Conservation (phyloP, 2,797 vertebrate genomes). For the Sebastes miniatus region DNA sequence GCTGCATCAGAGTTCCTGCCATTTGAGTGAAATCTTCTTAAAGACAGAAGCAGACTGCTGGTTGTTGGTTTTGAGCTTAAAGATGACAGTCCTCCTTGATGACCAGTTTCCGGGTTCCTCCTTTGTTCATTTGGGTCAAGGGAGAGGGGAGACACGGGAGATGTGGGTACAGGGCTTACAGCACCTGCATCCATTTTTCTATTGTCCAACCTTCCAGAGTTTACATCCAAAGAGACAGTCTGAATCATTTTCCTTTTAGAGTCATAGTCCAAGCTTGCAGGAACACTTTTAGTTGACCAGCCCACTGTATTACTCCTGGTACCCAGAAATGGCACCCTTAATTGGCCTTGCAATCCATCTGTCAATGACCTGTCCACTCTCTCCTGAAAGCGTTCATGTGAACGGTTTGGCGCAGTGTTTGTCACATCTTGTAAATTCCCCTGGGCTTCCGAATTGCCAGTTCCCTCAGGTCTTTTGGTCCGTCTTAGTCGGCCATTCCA, state of each 20-base stretch:
- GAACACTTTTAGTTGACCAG: constrained; percentile 70
- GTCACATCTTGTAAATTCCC: constrained; percentile 46
- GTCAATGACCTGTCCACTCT: constrained; percentile 36
- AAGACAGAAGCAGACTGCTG: constrained; percentile 79
- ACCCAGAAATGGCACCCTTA: constrained; percentile 41
- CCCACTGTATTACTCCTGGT: constrained; percentile 57
- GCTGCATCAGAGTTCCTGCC: constrained; percentile 36
- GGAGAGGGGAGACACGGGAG: constrained; percentile 33
- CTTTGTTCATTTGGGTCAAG: constrained; percentile 46
- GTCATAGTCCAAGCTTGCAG: constrained; percentile 50
- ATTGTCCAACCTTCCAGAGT: constrained; percentile 38
- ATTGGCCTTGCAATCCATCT: constrained; percentile 24
- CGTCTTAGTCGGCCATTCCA: constrained; percentile 71
- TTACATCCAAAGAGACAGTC: constrained; percentile 61
- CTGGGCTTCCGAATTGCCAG: constrained; percentile 38
- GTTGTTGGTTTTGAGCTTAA: constrained; percentile 77
- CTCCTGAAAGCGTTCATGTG: constrained; percentile 31
- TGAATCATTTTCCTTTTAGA: constrained; percentile 54
- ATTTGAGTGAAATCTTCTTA: constrained; percentile 67
- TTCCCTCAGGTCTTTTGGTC: constrained; percentile 62
- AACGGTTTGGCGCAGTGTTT: constrained; percentile 8
- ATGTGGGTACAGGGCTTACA: constrained; percentile 17
- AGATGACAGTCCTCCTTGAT: constrained; percentile 54
- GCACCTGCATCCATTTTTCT: constrained; percentile 17
- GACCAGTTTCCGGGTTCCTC: constrained; percentile 42